Evolutionary conservation across 2,888 invertebrate species (phyloP).

Genomic region (Neoaliturus tenellus): DNA sequence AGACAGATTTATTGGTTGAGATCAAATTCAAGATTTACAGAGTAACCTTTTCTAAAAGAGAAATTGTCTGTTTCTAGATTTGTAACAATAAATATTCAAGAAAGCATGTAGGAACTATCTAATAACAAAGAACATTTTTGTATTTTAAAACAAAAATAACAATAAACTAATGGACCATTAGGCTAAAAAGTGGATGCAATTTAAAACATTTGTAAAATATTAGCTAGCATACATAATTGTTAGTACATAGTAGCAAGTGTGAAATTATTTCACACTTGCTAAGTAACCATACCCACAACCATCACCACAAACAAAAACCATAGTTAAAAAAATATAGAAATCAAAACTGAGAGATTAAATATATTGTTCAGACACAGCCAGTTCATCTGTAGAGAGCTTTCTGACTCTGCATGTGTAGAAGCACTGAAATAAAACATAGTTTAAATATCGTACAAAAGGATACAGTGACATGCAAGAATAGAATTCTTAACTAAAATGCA

Average conservation of each 20-base stretch:
- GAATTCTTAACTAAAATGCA: neutral
- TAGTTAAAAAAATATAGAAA: neutral
- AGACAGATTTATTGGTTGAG: too few relatives aligned
- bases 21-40: too few relatives aligned
- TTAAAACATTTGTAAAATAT: too few relatives aligned
- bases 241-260: constrained; percentile 2
- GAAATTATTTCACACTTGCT: constrained; percentile 23
- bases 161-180: too few relatives aligned
- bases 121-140: too few relatives aligned
- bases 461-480: constrained; percentile 21
- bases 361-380: neutral
- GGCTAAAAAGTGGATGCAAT: too few relatives aligned
- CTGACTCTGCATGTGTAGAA: neutral
- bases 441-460: neutral
- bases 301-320: constrained; percentile 6
- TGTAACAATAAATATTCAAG: too few relatives aligned
- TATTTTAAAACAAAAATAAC: too few relatives aligned
- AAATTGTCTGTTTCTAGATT: too few relatives aligned
- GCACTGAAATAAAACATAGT: neutral
- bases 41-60: too few relatives aligned
- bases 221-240: too few relatives aligned
- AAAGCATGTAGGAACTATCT: too few relatives aligned
- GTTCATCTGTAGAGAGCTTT: neutral
- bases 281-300: neutral
- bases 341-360: neutral